phyloP scores from a whole-genome alignment of 2,888 invertebrate species.

The Cerastis rubricosa region DNA sequence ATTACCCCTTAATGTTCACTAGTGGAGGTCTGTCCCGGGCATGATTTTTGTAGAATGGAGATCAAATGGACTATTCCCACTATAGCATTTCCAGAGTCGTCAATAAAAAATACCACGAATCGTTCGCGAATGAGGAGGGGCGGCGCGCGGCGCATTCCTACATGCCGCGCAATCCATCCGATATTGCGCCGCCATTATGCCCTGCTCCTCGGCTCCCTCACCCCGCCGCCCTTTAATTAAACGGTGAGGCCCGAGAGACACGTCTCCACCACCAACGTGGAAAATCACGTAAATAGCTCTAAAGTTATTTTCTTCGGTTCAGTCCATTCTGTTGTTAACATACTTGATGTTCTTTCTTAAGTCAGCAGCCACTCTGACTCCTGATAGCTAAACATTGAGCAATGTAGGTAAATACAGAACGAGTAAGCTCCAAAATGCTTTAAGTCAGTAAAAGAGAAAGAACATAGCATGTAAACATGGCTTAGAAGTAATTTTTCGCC shows the following conservation, averaged over 20 bases:
- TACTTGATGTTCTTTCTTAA: slow-evolving; percentile 68
- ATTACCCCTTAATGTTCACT: slow-evolving; percentile 35
- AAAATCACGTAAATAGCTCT: slow-evolving; percentile 89
- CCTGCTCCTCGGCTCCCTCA: slow-evolving; percentile 83
- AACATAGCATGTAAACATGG: slow-evolving; percentile 35
- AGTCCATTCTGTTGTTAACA: slow-evolving; percentile 76
- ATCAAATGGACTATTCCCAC: slow-evolving; percentile 77
- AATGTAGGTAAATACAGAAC: slow-evolving; percentile 13
- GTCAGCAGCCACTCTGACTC: slow-evolving; percentile 44
- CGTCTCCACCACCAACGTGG: slow-evolving; percentile 86
- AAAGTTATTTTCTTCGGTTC: slow-evolving; percentile 80
- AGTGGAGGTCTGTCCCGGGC: slow-evolving; percentile 54
- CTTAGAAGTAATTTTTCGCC: slow-evolving; percentile 45
- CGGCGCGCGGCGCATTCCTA: slow-evolving; percentile 90
- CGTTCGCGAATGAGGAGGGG: slow-evolving; percentile 88
- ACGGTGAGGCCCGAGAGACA: slow-evolving; percentile 90
- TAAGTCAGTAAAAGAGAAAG: slow-evolving; percentile 1
- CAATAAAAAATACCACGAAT: slow-evolving; percentile 91
- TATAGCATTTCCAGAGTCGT: slow-evolving; percentile 87
- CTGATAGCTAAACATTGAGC: slow-evolving; percentile 8
- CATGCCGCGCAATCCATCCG: slow-evolving; percentile 91
- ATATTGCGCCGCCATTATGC: slow-evolving; percentile 91
- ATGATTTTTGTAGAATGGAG: slow-evolving; percentile 72
- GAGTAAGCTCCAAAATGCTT: slow-evolving; percentile 20
- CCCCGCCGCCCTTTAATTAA: slow-evolving; percentile 90